Evolutionary conservation across 2,113 vertebrate genomes (phyloP).

Genomic region (Anhinga anhinga): DNA sequence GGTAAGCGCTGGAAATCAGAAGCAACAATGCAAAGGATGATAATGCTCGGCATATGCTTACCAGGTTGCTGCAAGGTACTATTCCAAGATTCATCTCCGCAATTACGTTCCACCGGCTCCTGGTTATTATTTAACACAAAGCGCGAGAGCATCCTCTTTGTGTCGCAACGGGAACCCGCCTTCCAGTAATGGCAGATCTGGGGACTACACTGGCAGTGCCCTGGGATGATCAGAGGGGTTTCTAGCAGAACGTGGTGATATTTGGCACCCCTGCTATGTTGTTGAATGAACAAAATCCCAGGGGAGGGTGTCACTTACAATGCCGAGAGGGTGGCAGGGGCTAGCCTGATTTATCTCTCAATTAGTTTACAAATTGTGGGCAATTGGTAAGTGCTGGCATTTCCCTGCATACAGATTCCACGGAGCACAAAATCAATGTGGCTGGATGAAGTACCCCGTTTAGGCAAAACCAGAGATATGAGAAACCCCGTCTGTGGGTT

Average conservation of each 20-base stretch:
- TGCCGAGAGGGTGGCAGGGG: neutral
- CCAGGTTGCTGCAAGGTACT: neutral
- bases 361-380: conserved; percentile 61
- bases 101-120: neutral
- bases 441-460: conserved; percentile 29
- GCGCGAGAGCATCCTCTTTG: neutral
- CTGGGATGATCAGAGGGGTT: neutral
- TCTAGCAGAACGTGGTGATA: neutral
- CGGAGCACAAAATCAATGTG: conserved; percentile 62
- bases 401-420: conserved; percentile 13
- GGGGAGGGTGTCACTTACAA: neutral
- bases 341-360: conserved; percentile 54
- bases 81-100: neutral
- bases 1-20: neutral
- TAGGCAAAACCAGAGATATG: neutral
- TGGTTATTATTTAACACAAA: neutral
- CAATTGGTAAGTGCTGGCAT: conserved; percentile 45
- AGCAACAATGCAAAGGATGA: neutral
- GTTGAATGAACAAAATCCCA: neutral
- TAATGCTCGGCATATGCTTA: neutral
- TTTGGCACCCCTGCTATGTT: neutral
- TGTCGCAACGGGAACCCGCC: neutral
- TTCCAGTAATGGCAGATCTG: rapidly evolving
- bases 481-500: neutral
- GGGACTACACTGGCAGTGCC: neutral